A percentile compares a stretch with the other conserved stretches of the same genome.
These are phyloP conservation scores for Puffinus mauretanicus DNA, from an alignment of 2,113 vertebrate species.

Conservation along the genomic window DNA sequence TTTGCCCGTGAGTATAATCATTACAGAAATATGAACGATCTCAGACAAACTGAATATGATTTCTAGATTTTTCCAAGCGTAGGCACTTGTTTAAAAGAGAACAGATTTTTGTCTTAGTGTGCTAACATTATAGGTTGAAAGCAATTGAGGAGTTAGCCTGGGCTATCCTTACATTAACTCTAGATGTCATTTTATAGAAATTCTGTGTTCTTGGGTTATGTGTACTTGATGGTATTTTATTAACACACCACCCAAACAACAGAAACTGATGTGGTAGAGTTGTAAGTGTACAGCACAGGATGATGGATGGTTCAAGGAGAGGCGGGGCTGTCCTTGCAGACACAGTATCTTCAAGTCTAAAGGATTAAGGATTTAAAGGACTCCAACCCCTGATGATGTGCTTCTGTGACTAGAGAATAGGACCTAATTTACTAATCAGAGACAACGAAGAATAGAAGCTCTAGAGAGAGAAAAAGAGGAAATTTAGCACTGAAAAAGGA, in stretches of 20 bases:
- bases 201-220: background rate
- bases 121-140: background rate
- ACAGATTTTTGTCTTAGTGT: background rate
- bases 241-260: fast-evolving
- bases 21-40: background rate
- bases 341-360: background rate
- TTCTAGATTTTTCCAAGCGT: background rate
- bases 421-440: background rate
- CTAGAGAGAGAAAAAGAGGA: background rate
- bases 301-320: background rate
- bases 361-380: background rate
- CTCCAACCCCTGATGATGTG: background rate
- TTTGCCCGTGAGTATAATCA: fast-evolving
- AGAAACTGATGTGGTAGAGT: background rate
- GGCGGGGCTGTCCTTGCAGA: background rate
- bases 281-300: background rate
- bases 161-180: background rate
- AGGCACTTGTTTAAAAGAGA: background rate
- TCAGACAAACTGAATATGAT: background rate
- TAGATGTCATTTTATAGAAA: background rate
- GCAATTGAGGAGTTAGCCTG: background rate
- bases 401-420: background rate
- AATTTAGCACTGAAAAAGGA: background rate
- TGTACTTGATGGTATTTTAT: background rate
- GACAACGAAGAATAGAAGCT: background rate